These are phyloP conservation scores for Lordiphosa mommai DNA, from an alignment of 1,140 invertebrate species.

Conservation along the genomic window DNA sequence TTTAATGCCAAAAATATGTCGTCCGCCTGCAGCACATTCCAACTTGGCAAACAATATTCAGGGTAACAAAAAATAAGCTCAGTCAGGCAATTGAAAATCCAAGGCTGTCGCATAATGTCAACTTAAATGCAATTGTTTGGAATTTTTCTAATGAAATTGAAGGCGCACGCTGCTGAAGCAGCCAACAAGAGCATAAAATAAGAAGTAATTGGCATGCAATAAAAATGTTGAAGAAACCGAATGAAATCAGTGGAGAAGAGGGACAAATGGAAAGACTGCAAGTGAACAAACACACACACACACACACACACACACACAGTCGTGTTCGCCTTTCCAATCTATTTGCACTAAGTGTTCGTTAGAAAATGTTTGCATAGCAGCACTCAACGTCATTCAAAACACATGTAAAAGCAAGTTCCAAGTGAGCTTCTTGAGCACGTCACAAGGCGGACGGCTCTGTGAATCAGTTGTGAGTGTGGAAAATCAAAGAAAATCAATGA, in stretches of 20 bases:
- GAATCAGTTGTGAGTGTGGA: conserved; percentile 27
- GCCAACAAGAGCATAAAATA: conserved; percentile 36
- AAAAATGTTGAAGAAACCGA: conserved; percentile 43
- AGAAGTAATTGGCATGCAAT: conserved; percentile 73
- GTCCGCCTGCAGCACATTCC: no score
- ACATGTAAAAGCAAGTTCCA: conserved; percentile 57
- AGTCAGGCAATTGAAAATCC: conserved; percentile 16
- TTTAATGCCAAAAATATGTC: no score
- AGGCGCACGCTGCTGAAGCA: conserved; percentile 33
- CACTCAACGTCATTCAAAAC: conserved; percentile 76
- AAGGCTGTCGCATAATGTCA: conserved; percentile 30
- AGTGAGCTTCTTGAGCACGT: conserved; percentile 36
- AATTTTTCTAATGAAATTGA: conserved; percentile 66
- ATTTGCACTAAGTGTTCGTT: conserved; percentile 77
- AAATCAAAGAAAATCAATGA: conserved; percentile 78
- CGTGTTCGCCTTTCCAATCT: conserved; percentile 54
- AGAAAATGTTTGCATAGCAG: conserved; percentile 78
- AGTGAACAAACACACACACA: conserved; percentile 1
- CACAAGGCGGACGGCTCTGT: background rate
- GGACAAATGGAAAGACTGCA: background rate
- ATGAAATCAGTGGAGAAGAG: conserved; percentile 12
- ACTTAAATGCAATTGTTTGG: conserved; percentile 46
- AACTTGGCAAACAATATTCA: no score
- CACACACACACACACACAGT: conserved; percentile 11
- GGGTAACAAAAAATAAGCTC: background rate